Conservation (phyloP, 2,113 vertebrate species). For the Hemiscyllium ocellatum region DNA sequence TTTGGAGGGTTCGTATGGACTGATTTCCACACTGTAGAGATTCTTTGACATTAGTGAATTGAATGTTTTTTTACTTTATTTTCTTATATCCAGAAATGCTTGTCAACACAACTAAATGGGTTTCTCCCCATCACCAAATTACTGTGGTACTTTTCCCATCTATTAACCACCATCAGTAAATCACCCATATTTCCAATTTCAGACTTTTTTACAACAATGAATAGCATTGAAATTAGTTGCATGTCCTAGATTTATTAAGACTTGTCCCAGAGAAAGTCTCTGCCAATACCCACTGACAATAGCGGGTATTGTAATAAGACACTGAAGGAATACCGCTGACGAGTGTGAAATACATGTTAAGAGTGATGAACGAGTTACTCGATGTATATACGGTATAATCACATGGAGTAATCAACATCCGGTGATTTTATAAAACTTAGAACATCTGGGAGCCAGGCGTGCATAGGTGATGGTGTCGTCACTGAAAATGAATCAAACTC, state of each 20-base stretch:
- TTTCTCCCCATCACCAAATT: too few relatives aligned
- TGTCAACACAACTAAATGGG: too few relatives aligned
- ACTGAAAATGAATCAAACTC: neutral
- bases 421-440: neutral
- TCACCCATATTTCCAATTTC: too few relatives aligned
- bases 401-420: neutral
- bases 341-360: neutral
- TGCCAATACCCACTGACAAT: neutral
- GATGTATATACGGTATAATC: neutral
- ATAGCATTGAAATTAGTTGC: too few relatives aligned
- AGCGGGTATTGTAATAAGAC: neutral
- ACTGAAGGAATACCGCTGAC: neutral
- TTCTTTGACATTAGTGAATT: too few relatives aligned
- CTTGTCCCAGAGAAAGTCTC: neutral
- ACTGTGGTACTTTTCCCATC: too few relatives aligned
- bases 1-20: too few relatives aligned
- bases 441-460: neutral
- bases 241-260: neutral
- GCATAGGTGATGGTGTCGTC: neutral
- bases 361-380: neutral
- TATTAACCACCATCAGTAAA: too few relatives aligned
- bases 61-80: too few relatives aligned
- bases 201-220: too few relatives aligned
- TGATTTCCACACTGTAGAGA: too few relatives aligned
- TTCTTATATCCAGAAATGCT: too few relatives aligned